Evolutionary conservation across 1,140 invertebrate genomes (phyloP), one percentile per base, ranked within the genome.

Genomic region (Neotoxoptera formosana): DNA sequence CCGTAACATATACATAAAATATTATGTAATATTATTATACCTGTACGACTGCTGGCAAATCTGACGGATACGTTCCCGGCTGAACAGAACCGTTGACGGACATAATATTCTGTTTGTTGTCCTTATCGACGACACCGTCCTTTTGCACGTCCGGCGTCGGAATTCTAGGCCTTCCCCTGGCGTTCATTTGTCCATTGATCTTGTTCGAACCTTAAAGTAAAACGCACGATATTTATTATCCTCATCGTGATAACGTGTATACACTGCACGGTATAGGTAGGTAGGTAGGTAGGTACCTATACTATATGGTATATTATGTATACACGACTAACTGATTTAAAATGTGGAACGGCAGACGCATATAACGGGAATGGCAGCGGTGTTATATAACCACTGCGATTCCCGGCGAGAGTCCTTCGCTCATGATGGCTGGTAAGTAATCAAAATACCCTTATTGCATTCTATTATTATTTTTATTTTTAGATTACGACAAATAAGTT

Each of bases 61-160:
- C 96, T 34, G 96, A 96, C 76, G 96, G 95, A 94, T 97, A 97
- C 81, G 96, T 95, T 94, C 95, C 94, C 30, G 95, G 95, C 60
- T 60, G 97, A 96, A 95, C 97, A 96, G 56, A 97, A 96, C 87
- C 96, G 96, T 94, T 96, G 96, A 30, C 95, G 95, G 94, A 95
- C 95, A 93, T 95, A 96, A 93, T 95, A 96, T 87, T 95, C 95
- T 89, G 95, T 96, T 94, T 95, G 95, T 45, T 94, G 95, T 95
- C 95, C 95, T 86, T 94, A 90, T 94, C 94, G 94, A 95, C 93
- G 94, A 95, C 94, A 60, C 97, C 96, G 95, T 98, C 97, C 95
- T 97, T 98, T 25, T 97, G 97, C 2, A 98, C 97, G 95, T 98
- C 98, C 0, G 98, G 98, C 7, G 98, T 98, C 48, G 98, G 98